Base-by-base conservation (phyloP, 2,113 vertebrate genomes). In the Bos indicus region DNA sequence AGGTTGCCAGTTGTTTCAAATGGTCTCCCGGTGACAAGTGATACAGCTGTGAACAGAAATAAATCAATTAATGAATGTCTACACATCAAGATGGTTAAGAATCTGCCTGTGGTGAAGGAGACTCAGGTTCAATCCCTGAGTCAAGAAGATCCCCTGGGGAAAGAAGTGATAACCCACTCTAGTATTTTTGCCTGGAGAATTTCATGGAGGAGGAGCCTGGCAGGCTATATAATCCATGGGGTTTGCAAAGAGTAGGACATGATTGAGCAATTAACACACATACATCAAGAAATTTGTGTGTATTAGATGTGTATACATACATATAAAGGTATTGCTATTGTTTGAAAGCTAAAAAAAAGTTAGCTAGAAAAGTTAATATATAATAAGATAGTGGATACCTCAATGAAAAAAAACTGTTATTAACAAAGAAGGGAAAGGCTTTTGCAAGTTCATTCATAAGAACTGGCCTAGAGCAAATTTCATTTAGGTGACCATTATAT, bases 361-460 rank as follows among this genome's bases (percentile, higher is more conserved):
- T 88, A 94, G 46, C 46, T 71, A 64, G 19, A 93, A 94, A 90
- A 59, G 36, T 81, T 86, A 86, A 56, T 88, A 84, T 59, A 46
- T 80, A 2, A 54, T 60, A 84, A 93, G 16, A 91, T 46, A 43
- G 4, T 36, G 85, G 21, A 74, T 89, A 23, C 6, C 5, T 71
- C 36, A 88, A 23, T 84, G 84, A 92, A 96, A 95, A 59, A 74
- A 97, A 92, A 28, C 40, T 96, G 52, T 91, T 97, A 94, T 98
- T 98, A 98, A 94, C 80, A 90, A 98, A 97, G 54, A 97, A 91
- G 77, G 67, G 85, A 97, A 97, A 92, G 87, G 25, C 86, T 94
- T 82, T 95, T 97, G 98, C 95, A 97, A 98, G 98, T 88, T 96
- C 82, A 95, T 94, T 97, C 96, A 94, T 98, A 93, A 98, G 97